Conservation (phyloP, 30 jellyfish, hydroid and myxozoan species). For the Mastigias papua region DNA sequence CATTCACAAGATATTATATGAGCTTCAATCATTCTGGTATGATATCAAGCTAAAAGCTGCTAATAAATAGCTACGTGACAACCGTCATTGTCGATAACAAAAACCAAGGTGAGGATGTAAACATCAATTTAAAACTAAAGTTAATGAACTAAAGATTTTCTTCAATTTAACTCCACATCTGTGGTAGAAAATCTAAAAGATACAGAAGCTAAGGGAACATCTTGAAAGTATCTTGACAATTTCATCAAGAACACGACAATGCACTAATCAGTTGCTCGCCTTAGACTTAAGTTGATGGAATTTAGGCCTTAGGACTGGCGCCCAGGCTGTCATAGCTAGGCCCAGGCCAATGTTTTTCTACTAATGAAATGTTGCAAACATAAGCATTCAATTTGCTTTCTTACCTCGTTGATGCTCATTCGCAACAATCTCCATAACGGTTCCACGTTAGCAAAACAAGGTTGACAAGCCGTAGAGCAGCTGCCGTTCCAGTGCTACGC, state of each 20-base stretch:
- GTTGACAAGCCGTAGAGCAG: slow-evolving; percentile 44
- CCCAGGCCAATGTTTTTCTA: slow-evolving; percentile 32
- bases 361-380: not conserved
- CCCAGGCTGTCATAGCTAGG: slow-evolving; percentile 75
- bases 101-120: too few relatives aligned
- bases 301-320: slow-evolving; percentile 74
- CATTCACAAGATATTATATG: too few relatives aligned
- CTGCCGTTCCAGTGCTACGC: slow-evolving; percentile 42
- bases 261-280: not conserved
- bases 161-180: too few relatives aligned
- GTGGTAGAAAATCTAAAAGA: not conserved
- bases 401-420: slow-evolving; percentile 51
- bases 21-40: too few relatives aligned
- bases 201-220: not conserved
- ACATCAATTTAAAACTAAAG: too few relatives aligned
- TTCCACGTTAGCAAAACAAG: not conserved
- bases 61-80: too few relatives aligned
- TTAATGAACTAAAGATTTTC: too few relatives aligned
- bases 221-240: not conserved
- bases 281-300: not conserved
- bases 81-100: too few relatives aligned
- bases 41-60: too few relatives aligned
- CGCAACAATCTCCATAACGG: slow-evolving; percentile 53
- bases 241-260: not conserved
- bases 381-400: slow-evolving; percentile 3